Evolutionary conservation across 1,140 invertebrate genomes (phyloP), one percentile per base, ranked within the genome.

Genomic region (Drosophila navojoa): DNA sequence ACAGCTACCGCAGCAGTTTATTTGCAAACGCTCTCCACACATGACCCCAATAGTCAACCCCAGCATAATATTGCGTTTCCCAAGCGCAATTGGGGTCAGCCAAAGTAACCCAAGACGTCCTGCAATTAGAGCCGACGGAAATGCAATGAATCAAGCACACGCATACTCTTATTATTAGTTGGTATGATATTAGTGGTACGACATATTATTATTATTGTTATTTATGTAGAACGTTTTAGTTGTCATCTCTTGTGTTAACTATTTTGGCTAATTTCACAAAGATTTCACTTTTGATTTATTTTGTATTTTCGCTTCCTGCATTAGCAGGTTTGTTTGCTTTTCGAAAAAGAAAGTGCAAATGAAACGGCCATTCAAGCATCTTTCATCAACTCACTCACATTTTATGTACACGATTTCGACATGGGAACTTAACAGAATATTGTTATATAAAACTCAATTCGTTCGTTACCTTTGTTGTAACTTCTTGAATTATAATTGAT

Each of bases 11-110:
- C 75, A 68, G 45, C 63, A 49, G 64, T 42, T 61, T 73, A 73
- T 69, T 69, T 73, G 64, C 62, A 72, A 67, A 80, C 73, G 85
- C 79, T 84, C 70, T 68, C 62, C 81, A 87, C 76, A 85, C 82
- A 82, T 85, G 81, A 87, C 81, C 81, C 72, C 81, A 85, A 86
- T 85, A 71, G 82, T 45, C 70, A 70, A 61, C 63, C 40, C 62
- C 61, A 49, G 16, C 60, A 61, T 49, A 22, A 40, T 57, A 38
- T 55, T 13, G 29, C 59, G 63, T 71, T 71, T 57, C 53, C 69
- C 38, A 35, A 54, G 11, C 50, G 52, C 47, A 42, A 69, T 73
- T 69, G 64, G 42, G 71, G 64, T 72, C 70, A 72, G 49, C 53
- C 40, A 58, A 58, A 67, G 44, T 58, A 29, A 49, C 53, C 42